Evolutionary conservation across 2,797 vertebrate genomes (phyloP).

Genomic region (Micromesistius poutassou): DNA sequence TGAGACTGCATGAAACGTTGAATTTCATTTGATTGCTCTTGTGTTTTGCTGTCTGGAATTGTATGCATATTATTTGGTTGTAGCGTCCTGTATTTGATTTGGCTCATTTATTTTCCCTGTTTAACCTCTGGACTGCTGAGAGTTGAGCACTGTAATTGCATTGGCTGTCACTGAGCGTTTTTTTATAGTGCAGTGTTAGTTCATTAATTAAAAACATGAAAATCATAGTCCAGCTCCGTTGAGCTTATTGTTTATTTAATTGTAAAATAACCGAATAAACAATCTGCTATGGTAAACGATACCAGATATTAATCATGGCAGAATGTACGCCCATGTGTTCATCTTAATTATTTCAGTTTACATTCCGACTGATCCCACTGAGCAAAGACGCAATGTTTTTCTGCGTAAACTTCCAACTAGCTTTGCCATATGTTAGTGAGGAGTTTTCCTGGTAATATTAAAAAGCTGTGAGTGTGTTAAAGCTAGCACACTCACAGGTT

Average conservation of each 20-base stretch:
- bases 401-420: neutral
- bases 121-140: constrained; percentile 60
- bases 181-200: neutral
- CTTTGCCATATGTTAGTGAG: neutral
- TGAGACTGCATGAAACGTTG: constrained; percentile 43
- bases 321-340: neutral
- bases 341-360: neutral
- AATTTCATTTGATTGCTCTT: constrained; percentile 30
- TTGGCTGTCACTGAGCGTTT: constrained; percentile 8
- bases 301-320: neutral
- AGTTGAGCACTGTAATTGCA: constrained; percentile 28
- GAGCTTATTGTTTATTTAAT: neutral
- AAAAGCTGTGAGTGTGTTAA: no score
- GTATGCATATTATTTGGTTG: constrained; percentile 26
- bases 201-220: neutral
- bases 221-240: neutral
- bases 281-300: neutral
- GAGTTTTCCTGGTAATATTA: neutral
- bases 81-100: constrained; percentile 32
- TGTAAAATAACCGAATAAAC: no score
- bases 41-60: constrained; percentile 34
- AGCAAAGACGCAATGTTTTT: neutral
- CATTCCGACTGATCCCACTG: neutral
- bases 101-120: constrained; percentile 31
- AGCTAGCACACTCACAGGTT: neutral